Conservation (phyloP, 2,888 invertebrate genomes). For the Lagria hirta region DNA sequence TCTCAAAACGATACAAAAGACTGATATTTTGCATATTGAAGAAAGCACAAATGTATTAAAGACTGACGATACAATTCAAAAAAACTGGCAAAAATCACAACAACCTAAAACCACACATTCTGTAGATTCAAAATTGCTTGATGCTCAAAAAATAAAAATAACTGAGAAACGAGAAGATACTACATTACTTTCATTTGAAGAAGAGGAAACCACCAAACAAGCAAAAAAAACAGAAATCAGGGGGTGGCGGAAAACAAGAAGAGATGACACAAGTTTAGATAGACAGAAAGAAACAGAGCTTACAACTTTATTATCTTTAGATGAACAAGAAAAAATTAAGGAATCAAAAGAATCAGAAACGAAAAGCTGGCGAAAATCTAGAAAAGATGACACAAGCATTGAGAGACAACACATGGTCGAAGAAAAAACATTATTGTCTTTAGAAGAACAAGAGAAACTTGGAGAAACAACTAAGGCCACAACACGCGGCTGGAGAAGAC, state of each 20-base stretch:
- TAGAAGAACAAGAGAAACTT: constrained; percentile 39
- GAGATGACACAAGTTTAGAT: constrained; percentile 26
- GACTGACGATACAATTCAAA: no score
- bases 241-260: constrained; percentile 34
- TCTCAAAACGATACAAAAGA: constrained; percentile 49
- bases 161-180: constrained; percentile 38
- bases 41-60: no score
- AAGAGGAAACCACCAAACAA: constrained; percentile 33
- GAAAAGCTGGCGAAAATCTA: constrained; percentile 34
- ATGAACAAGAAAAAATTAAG: constrained; percentile 36
- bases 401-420: constrained; percentile 35
- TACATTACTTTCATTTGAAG: constrained; percentile 37
- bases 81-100: constrained; percentile 29
- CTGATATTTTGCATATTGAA: constrained; percentile 22
- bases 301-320: constrained; percentile 35
- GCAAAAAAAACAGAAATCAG: constrained; percentile 28
- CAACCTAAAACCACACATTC: constrained; percentile 7
- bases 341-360: constrained; percentile 31
- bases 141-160: constrained; percentile 13
- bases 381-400: constrained; percentile 24
- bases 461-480: constrained; percentile 30
- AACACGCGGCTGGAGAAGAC: constrained; percentile 36
- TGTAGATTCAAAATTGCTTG: not conserved
- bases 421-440: constrained; percentile 38
- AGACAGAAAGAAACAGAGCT: constrained; percentile 39